Base-by-base conservation (phyloP, 2,888 invertebrate species). In the Malthinus seriepunctatus region DNA sequence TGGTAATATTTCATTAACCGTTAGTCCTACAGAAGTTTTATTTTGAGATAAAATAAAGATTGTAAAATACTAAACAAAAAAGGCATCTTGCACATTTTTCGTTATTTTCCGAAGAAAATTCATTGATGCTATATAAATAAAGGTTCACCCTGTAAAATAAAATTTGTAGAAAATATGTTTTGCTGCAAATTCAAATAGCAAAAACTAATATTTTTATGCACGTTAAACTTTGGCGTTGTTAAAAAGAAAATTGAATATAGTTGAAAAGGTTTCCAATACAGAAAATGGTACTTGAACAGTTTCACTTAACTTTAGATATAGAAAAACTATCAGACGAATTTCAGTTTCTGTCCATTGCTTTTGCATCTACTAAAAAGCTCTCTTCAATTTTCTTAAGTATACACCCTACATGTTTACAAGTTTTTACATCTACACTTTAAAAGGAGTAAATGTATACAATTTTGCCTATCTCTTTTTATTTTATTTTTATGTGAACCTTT, bases 381-480 rank as follows among this genome's bases (percentile, higher is more conserved):
- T 51, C 44, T 64, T 56, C 66, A 64, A 66, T 66, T 64, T 66
- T 64, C 55, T 54, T 62, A 64, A 66, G 64, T 66, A 60, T 58
- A 60, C 50, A 49, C 58, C 49, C 15, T 58, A 56, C 54, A 57
- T 64, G 66, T 64, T 66, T 66, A 64, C 64, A 63, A 64, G 60
- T 64, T 58, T 58, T 23, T 61, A 56, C 34, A 44, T 15, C 35
- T 34, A 42, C 42, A 38, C 48, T 55, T 55, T 49, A 12, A 42
- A 42, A 38, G 34, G 32, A 31, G 39, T 10, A 47, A 48, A 47
- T 42, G 39, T 8, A 15, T 42, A 15, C 39, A 42, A 42, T 42
- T 42, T n/a, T 1, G 39, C 12, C 14, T 23, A 15, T 23, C 7
- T n/a, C 39, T 15, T 15, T 42, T 23, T 15, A 42, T 23, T 23